Evolutionary conservation across 1,140 invertebrate genomes (phyloP).

Genomic region (Heliconius himera): DNA sequence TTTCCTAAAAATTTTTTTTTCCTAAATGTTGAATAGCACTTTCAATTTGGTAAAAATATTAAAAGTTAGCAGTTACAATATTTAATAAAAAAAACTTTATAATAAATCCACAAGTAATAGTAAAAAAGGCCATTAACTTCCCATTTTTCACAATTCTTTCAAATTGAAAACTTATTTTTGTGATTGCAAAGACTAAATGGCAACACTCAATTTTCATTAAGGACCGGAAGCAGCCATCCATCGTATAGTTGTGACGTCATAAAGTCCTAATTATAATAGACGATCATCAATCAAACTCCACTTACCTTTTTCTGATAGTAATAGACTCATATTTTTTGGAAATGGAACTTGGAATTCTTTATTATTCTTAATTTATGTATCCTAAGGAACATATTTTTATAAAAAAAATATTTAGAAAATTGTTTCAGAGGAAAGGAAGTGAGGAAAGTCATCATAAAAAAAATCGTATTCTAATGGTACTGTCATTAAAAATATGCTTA

Average conservation of each 20-base stretch:
- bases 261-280: neutral
- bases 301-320: neutral
- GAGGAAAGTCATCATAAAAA: too few relatives aligned
- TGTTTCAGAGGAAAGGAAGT: too few relatives aligned
- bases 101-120: neutral
- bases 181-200: neutral
- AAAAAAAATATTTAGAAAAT: too few relatives aligned
- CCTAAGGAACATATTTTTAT: neutral
- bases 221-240: neutral
- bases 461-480: too few relatives aligned
- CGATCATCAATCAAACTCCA: neutral
- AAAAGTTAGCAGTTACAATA: too few relatives aligned
- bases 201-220: neutral
- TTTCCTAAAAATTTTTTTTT: too few relatives aligned
- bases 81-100: too few relatives aligned
- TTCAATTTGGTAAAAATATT: too few relatives aligned
- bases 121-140: neutral
- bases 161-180: neutral
- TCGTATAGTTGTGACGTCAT: constrained; percentile 6
- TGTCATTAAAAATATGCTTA: too few relatives aligned
- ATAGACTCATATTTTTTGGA: neutral
- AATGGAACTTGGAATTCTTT: neutral
- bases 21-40: too few relatives aligned
- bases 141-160: neutral
- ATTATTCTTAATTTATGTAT: neutral